Evolutionary conservation across 2,797 vertebrate species (phyloP).

Genomic region (Arremon brunneinucha): DNA sequence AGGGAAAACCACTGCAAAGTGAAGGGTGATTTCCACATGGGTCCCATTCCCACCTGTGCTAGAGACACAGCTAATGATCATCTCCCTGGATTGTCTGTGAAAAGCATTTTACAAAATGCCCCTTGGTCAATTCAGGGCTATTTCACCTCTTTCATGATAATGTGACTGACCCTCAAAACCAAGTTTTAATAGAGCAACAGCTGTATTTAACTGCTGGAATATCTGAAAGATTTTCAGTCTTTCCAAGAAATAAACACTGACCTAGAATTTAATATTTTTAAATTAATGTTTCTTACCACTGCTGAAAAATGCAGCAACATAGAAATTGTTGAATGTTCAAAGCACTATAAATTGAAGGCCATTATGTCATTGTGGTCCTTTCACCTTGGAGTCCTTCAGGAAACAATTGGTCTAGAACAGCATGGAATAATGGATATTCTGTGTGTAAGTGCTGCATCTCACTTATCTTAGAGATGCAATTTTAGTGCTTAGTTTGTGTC

Average conservation of each 20-base stretch:
- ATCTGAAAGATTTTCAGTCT: not conserved
- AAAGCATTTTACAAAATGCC: not conserved
- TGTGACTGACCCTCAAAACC: constrained; percentile 40
- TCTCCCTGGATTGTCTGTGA: not conserved
- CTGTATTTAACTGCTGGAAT: no score
- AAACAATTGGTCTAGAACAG: not conserved
- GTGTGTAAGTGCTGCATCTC: not conserved
- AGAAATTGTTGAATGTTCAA: not conserved
- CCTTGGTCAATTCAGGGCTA: constrained; percentile 37
- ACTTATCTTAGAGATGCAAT: not conserved
- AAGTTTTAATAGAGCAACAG: not conserved
- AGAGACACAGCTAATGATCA: not conserved
- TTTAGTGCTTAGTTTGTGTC: not conserved
- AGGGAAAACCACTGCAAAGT: not conserved
- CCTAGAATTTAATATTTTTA: not conserved
- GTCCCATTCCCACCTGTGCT: not conserved
- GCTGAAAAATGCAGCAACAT: not conserved
- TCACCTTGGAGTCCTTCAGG: not conserved
- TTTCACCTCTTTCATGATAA: constrained; percentile 23
- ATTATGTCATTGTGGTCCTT: not conserved
- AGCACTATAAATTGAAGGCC: not conserved
- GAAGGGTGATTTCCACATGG: not conserved
- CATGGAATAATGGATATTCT: not conserved
- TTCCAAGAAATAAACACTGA: not conserved
- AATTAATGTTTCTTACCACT: not conserved